Conservation (phyloP, 2,113 vertebrate species). For the Laticauda colubrina region DNA sequence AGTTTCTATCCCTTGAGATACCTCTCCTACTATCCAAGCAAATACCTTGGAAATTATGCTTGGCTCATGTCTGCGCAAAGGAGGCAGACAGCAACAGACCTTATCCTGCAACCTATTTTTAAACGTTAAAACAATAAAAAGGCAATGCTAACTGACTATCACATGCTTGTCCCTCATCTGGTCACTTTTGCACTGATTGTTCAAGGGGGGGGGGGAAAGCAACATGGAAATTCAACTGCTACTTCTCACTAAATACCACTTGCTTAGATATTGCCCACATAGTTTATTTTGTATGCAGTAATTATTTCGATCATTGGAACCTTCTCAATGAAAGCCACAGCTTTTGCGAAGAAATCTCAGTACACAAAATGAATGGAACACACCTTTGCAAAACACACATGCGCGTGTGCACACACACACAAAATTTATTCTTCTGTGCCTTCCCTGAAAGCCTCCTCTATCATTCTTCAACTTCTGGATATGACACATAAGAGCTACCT, state of each 20-base stretch:
- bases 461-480: neutral
- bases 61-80: too few relatives aligned
- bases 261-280: neutral
- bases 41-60: neutral
- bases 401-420: too few relatives aligned
- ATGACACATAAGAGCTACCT: neutral
- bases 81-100: neutral
- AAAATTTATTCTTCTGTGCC: neutral
- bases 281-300: neutral
- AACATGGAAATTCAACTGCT: neutral
- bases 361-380: neutral
- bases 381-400: neutral
- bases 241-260: neutral
- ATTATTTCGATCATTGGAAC: neutral
- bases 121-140: neutral
- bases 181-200: neutral
- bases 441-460: neutral
- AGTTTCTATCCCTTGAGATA: neutral
- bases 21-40: neutral
- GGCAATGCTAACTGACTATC: neutral
- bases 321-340: neutral
- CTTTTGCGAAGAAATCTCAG: neutral
- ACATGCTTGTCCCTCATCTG: neutral
- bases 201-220: rapidly evolving
- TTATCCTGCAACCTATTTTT: neutral